Percentiles rank a stretch among this genome's conserved stretches.
Conservation (phyloP, 2,113 vertebrate species). For the Rana temporaria region DNA sequence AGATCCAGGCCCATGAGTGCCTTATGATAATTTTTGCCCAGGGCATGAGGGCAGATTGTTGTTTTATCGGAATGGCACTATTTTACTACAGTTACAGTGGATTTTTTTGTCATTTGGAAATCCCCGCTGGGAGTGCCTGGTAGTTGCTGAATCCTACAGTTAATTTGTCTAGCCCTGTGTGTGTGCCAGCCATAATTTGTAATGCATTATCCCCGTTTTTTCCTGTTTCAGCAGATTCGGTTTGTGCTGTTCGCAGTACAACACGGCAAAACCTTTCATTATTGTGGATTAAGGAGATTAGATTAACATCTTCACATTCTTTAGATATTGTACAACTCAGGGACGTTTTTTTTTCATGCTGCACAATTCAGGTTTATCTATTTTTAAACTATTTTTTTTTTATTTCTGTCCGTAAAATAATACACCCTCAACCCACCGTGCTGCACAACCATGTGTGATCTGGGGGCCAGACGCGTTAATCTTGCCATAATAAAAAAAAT, state of each 20-base stretch:
- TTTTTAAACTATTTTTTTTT: neutral
- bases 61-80: too few relatives aligned
- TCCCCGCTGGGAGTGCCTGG: too few relatives aligned
- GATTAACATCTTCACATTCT: constrained; percentile 34
- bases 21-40: too few relatives aligned
- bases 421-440: neutral
- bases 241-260: neutral
- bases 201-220: neutral
- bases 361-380: neutral
- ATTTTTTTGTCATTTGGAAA: neutral
- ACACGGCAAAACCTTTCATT: neutral
- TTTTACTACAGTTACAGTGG: neutral
- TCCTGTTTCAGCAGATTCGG: neutral
- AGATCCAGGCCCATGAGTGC: too few relatives aligned
- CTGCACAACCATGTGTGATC: neutral
- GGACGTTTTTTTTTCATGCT: neutral
- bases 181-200: too few relatives aligned
- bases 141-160: too few relatives aligned
- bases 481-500: neutral
- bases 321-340: constrained; percentile 1
- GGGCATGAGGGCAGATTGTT: too few relatives aligned
- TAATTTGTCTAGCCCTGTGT: too few relatives aligned
- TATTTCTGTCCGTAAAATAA: neutral
- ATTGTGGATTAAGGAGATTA: neutral
- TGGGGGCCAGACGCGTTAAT: neutral